Evolutionary conservation across 1,140 invertebrate species (phyloP), one percentile per base, ranked within the genome.

Genomic region (Neelides sp.): DNA sequence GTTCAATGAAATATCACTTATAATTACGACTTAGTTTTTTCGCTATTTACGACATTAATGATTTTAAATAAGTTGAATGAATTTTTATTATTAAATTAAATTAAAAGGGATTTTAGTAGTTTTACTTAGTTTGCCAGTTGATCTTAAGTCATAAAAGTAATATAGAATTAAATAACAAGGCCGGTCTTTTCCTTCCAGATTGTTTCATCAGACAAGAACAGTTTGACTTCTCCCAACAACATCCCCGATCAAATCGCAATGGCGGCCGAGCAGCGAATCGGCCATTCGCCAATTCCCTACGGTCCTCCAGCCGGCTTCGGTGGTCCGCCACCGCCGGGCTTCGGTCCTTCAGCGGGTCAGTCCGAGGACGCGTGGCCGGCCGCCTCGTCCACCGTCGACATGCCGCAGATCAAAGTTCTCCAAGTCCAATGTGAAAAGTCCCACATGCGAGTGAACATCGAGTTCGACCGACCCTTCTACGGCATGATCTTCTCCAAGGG

Each of bases 381-480:
- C 42, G 52, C 54, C 26, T 43, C 51, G 1, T 77, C 81, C 12
- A 78, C 80, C 19, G 80, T 81, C 1, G 86, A 91, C 62, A 87
- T 87, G 64, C 87, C 88, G 1, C 84, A 89, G 65, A 91, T 92
- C 57, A 88, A 88, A 64, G 81, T 86, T 62, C 67, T 93, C 24
- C 88, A 94, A 69, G 90, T 94, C 35, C 87, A 92, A 65, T 94
- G 90, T 67, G 89, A 93, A 67, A 94, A 93, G 68, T 92, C 88
- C 34, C 82, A 89, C 64, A 94, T 94, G 89, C 73, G 86, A 23
- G 88, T 93, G 5, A 89, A 88, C 67, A 88, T 94, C 59, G 86
- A 91, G 65, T 93, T 94, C 69, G 89, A 93, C 65, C 73, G 88
- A 24, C 88, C 90, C 0, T 94, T 94, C 70, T 91, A 92, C 67